phyloP scores from a whole-genome alignment of 2,888 invertebrate genomes.

The Philereme transversata region DNA sequence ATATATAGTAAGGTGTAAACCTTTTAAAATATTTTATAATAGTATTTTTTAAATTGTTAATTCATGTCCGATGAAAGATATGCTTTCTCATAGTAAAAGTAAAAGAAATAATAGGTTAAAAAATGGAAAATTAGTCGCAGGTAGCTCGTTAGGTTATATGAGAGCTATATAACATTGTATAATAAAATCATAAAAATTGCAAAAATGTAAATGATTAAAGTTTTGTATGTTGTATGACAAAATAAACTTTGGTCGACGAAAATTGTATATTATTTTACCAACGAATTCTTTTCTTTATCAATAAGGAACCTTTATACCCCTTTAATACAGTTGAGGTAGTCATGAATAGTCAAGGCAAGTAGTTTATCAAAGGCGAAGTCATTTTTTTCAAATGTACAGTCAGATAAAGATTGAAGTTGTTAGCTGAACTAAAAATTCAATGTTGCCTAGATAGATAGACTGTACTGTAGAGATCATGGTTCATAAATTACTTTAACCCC shows the following conservation, averaged over 20 bases:
- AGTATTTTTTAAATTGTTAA: slow-evolving; percentile 71
- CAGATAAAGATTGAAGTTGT: too few species aligned
- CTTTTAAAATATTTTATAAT: slow-evolving; percentile 66
- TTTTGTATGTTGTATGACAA: slow-evolving; percentile 64
- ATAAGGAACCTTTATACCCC: not conserved
- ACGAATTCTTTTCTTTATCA: not conserved
- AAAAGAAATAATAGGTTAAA: slow-evolving; percentile 59
- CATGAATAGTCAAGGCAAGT: too few species aligned
- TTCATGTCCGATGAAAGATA: slow-evolving; percentile 60
- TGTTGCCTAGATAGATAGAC: too few species aligned
- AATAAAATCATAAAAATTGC: slow-evolving; percentile 77
- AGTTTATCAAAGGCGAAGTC: too few species aligned
- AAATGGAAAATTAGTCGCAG: slow-evolving; percentile 69
- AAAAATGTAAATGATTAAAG: slow-evolving; percentile 74
- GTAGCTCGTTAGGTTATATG: slow-evolving; percentile 64
- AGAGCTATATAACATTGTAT: slow-evolving; percentile 71
- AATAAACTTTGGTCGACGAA: slow-evolving; percentile 69
- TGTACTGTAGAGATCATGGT: too few species aligned
- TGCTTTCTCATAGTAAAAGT: slow-evolving; percentile 65
- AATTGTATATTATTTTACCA: slow-evolving; percentile 56
- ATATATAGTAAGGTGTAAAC: slow-evolving; percentile 50
- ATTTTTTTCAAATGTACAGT: too few species aligned
- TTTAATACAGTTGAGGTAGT: not conserved
- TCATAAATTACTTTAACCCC: too few species aligned
- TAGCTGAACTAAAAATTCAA: too few species aligned